phyloP scores from a whole-genome alignment of 2,113 vertebrate species.

The Canis aureus region DNA sequence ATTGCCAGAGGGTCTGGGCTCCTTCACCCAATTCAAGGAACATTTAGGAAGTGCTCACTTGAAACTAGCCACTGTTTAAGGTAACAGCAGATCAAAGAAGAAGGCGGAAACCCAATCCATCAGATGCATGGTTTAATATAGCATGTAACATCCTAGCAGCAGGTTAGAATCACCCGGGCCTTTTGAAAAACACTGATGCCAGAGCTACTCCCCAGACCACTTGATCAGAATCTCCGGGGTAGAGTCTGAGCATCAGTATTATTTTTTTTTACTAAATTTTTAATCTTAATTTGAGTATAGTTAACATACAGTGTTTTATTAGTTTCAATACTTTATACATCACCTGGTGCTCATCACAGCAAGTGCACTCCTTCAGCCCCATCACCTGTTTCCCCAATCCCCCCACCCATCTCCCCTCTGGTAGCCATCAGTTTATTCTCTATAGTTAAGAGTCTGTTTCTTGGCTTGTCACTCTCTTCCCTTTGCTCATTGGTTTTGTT shows the following conservation, averaged over 20 bases:
- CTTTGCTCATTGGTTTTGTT: background rate
- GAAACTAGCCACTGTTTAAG: background rate
- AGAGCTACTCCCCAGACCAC: background rate
- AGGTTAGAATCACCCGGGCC: no score
- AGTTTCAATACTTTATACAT: background rate
- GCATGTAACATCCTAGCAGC: no score
- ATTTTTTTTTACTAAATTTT: background rate
- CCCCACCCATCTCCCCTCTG: background rate
- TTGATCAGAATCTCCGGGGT: background rate
- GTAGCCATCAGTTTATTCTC: background rate
- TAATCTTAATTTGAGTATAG: background rate
- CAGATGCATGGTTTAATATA: background rate
- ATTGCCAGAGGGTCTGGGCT: background rate
- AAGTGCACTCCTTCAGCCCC: background rate
- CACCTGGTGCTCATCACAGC: background rate
- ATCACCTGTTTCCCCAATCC: background rate
- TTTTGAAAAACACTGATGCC: background rate
- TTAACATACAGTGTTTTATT: background rate
- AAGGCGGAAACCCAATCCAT: background rate
- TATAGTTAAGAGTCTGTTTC: background rate
- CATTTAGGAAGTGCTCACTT: background rate
- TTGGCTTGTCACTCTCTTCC: background rate
- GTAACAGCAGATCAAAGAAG: background rate
- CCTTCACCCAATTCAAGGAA: background rate
- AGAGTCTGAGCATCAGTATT: background rate